Evolutionary conservation across 2,888 invertebrate genomes (phyloP).

Genomic region (Ophion ellenae): DNA sequence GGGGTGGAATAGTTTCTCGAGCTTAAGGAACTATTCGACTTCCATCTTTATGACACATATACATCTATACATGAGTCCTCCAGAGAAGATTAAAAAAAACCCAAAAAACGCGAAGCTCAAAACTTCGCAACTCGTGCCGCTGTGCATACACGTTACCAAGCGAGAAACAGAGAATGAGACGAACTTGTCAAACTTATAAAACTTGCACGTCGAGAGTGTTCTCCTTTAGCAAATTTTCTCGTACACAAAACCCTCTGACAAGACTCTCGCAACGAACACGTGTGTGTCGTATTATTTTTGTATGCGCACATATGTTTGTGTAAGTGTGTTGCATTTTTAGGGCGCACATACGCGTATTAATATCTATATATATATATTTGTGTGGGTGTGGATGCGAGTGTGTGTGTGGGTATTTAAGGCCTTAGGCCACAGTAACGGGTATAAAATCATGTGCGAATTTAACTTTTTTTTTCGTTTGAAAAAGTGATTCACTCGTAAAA

Average conservation of each 20-base stretch:
- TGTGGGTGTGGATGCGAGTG: too few species aligned
- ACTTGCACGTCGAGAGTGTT: slow-evolving; percentile 33
- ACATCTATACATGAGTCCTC: not conserved
- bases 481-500: too few species aligned
- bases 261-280: slow-evolving; percentile 57
- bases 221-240: slow-evolving; percentile 45
- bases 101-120: slow-evolving; percentile 2
- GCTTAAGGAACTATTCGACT: slow-evolving; percentile 46
- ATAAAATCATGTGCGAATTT: too few species aligned
- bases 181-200: slow-evolving; percentile 56
- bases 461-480: too few species aligned
- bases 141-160: slow-evolving; percentile 14
- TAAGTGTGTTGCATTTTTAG: slow-evolving; percentile 37
- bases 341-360: slow-evolving; percentile 49
- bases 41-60: slow-evolving; percentile 25
- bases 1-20: slow-evolving; percentile 10
- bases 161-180: slow-evolving; percentile 23
- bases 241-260: slow-evolving; percentile 21
- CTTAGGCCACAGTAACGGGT: too few species aligned
- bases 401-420: too few species aligned
- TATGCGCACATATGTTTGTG: slow-evolving; percentile 16
- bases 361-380: slow-evolving; percentile 33
- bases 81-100: not conserved
- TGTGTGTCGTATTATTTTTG: slow-evolving; percentile 46
- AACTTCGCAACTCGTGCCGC: slow-evolving; percentile 38